phyloP scores from a whole-genome alignment of 2,797 vertebrate genomes.

The Cephalopachus bancanus region DNA sequence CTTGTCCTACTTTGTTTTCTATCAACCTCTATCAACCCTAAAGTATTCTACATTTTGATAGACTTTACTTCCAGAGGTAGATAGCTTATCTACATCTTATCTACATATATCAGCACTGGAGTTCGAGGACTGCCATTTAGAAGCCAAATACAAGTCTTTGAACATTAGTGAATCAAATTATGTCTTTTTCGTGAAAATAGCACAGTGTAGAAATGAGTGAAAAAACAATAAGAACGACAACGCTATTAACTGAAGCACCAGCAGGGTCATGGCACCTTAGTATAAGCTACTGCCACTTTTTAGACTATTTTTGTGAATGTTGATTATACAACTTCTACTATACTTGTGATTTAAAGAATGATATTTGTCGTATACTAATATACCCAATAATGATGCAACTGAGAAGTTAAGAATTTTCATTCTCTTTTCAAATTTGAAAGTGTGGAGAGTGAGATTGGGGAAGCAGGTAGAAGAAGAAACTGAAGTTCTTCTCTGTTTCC shows the following conservation, averaged over 20 bases:
- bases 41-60: background rate
- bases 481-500: background rate
- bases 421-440: conserved; percentile 48
- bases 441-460: background rate
- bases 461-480: background rate
- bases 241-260: background rate
- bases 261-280: background rate
- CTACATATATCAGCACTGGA: background rate
- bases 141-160: background rate
- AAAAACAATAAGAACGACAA: background rate
- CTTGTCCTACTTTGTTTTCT: conserved; percentile 30
- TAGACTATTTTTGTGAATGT: background rate
- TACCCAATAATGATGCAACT: background rate
- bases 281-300: background rate
- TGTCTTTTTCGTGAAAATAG: conserved; percentile 15
- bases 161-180: conserved; percentile 27
- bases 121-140: background rate
- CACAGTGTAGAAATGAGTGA: background rate
- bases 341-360: background rate
- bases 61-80: background rate
- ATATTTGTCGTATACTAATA: background rate
- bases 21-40: background rate
- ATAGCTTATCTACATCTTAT: background rate
- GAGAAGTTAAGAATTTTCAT: background rate
- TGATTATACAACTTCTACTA: background rate